phyloP scores from a whole-genome alignment of 2,888 invertebrate species.

The Sphaerophoria taeniata region DNA sequence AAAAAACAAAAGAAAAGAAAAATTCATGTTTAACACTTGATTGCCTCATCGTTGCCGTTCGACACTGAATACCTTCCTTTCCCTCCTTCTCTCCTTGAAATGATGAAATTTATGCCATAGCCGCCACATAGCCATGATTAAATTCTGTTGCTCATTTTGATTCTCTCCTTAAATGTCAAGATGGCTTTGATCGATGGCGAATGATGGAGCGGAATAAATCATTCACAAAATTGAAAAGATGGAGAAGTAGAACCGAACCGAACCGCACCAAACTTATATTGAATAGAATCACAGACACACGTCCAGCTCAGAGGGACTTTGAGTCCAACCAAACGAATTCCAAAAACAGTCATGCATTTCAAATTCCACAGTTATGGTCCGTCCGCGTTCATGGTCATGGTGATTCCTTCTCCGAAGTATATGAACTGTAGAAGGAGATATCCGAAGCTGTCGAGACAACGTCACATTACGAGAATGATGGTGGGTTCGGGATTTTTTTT shows the following conservation, averaged over 20 bases:
- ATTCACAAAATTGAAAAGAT: slow-evolving; percentile 71
- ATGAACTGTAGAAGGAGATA: slow-evolving; percentile 21
- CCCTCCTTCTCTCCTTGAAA: neutral
- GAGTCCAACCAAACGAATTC: slow-evolving; percentile 14
- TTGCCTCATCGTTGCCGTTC: slow-evolving; percentile 38
- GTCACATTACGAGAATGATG: no score
- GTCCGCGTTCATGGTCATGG: slow-evolving; percentile 64
- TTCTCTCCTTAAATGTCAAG: slow-evolving; percentile 68
- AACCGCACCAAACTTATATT: neutral
- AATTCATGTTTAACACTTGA: slow-evolving; percentile 63
- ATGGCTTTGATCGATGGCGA: slow-evolving; percentile 72
- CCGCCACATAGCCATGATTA: slow-evolving; percentile 56
- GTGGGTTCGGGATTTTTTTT: slow-evolving; percentile 3
- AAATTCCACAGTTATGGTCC: slow-evolving; percentile 63
- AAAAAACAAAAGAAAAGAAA: slow-evolving; percentile 26
- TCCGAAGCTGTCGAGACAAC: slow-evolving; percentile 47
- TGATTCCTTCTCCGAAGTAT: slow-evolving; percentile 51
- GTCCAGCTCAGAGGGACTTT: neutral
- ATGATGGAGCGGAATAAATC: slow-evolving; percentile 74
- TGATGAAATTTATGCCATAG: neutral
- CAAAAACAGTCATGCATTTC: slow-evolving; percentile 70
- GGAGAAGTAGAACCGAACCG: slow-evolving; percentile 33
- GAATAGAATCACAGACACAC: slow-evolving; percentile 22
- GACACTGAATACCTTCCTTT: slow-evolving; percentile 4
- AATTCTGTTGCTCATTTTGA: slow-evolving; percentile 63